Evolutionary conservation across 2,888 invertebrate species (phyloP), one percentile per base, ranked within the genome.

Genomic region (Mimachlamys varia): DNA sequence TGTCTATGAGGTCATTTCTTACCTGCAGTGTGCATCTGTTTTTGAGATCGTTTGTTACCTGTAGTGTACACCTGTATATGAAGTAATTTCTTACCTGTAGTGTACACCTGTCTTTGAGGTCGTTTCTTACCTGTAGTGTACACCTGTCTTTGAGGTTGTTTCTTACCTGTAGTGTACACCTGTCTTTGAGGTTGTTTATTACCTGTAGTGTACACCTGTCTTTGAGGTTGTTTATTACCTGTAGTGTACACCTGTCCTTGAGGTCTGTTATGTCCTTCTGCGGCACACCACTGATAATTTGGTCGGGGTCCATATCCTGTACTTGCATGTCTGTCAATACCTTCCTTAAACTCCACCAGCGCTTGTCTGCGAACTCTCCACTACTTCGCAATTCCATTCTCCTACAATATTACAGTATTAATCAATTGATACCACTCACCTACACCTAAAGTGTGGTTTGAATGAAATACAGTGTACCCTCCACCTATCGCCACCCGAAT

Each of bases 341-440:
- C 19, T 92, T 90, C 27, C 93, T 92, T n/a, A 94, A 91, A 88
- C 92, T 93, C 53, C 92, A 89, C 94, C 94, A 94, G 88, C 88
- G 76, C 62, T 88, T 88, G 13, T 91, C 91, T 76, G 76, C 76
- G 12, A 76, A 27, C 76, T 76, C 76, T 76, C 27, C 76, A 76
- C 76, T 76, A 33, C 17, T 33, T 33, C 76, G 27, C 17, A 76
- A 76, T 76, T 19, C 76, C 33, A 76, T 10, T 76, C 33, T 76
- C 76, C 76, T 76, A 33, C 12, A 33, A 76, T 76, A 33, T 7
- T n/a, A 76, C 76, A 76, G n/a, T n/a, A n/a, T n/a, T n/a, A n/a
- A 53, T 7, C 19, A 0, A 53, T 53, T 15, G 15, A 53, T 15
- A 5, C 7, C 44, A 44, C 44, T 44, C 53, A 12, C 19, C 53